A percentile compares a stretch with the other conserved stretches of the same genome.
These are phyloP conservation scores for Neosalanx taihuensis DNA, from an alignment of 2,797 vertebrate species.

Conservation along the genomic window DNA sequence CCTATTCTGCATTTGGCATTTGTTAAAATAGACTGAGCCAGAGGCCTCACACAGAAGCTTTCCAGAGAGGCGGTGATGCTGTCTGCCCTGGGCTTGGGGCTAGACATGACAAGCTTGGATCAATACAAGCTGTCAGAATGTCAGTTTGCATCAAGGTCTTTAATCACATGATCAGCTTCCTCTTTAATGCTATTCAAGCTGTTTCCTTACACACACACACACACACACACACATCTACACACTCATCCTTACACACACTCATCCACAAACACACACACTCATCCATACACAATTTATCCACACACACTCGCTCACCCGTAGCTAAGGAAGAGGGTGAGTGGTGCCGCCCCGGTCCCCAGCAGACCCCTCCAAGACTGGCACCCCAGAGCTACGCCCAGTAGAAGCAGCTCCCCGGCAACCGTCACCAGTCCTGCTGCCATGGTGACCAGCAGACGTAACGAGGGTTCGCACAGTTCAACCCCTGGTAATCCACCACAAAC, in stretches of 20 bases:
- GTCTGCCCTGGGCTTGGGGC: constrained; percentile 48
- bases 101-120: constrained; percentile 49
- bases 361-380: constrained; percentile 86
- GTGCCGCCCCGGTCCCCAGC: constrained; percentile 81
- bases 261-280: background rate
- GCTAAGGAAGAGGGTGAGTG: constrained; percentile 82
- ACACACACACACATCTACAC: background rate
- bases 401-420: constrained; percentile 82
- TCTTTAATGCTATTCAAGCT: background rate
- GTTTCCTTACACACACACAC: background rate
- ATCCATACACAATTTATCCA: background rate
- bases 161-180: constrained; percentile 25
- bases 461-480: constrained; percentile 87
- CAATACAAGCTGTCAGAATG: constrained; percentile 45
- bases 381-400: constrained; percentile 82
- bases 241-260: background rate
- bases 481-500: constrained; percentile 57
- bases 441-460: constrained; percentile 77
- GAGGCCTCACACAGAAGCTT: constrained; percentile 20
- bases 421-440: constrained; percentile 80
- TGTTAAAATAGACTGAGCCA: constrained; percentile 13
- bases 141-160: constrained; percentile 47
- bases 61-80: constrained; percentile 47
- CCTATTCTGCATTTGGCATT: constrained; percentile 40
- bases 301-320: constrained; percentile 73